Conservation (phyloP, 2,888 invertebrate species). For the Mystacides longicornis region DNA sequence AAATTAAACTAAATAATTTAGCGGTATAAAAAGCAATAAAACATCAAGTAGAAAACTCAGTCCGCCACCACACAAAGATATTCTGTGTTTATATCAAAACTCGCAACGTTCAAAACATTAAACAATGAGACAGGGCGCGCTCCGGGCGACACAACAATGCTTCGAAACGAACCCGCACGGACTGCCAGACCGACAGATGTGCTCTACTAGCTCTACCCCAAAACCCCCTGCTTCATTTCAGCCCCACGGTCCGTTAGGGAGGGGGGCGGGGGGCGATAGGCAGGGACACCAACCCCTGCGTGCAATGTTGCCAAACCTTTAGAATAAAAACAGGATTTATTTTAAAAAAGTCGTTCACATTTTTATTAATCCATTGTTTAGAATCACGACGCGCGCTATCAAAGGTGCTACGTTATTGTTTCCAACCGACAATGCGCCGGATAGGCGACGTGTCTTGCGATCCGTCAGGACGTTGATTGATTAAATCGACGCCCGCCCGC, state of each 20-base stretch:
- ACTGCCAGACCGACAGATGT: slow-evolving; percentile 16
- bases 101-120: neutral
- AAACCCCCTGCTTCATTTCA: neutral
- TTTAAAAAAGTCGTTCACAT: slow-evolving; percentile 1
- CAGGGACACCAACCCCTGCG: neutral
- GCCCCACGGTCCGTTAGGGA: slow-evolving; percentile 1
- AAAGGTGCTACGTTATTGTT: neutral
- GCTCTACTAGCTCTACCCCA: slow-evolving; percentile 12
- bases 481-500: no score
- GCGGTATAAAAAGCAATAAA: neutral
- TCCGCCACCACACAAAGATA: neutral
- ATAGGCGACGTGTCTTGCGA: neutral
- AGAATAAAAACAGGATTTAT: neutral
- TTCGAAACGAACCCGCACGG: slow-evolving; percentile 5
- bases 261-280: neutral
- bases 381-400: neutral
- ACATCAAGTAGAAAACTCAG: neutral
- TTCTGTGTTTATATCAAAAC: neutral
- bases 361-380: neutral
- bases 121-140: neutral
- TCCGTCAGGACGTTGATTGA: no score
- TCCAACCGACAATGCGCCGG: neutral
- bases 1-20: no score
- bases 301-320: slow-evolving; percentile 1
- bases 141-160: slow-evolving; percentile 8